A percentile compares a stretch with the other conserved stretches of the same genome.
Evolutionary conservation across 2,113 vertebrate genomes (phyloP).

Genomic region (Odobenus rosmarus): DNA sequence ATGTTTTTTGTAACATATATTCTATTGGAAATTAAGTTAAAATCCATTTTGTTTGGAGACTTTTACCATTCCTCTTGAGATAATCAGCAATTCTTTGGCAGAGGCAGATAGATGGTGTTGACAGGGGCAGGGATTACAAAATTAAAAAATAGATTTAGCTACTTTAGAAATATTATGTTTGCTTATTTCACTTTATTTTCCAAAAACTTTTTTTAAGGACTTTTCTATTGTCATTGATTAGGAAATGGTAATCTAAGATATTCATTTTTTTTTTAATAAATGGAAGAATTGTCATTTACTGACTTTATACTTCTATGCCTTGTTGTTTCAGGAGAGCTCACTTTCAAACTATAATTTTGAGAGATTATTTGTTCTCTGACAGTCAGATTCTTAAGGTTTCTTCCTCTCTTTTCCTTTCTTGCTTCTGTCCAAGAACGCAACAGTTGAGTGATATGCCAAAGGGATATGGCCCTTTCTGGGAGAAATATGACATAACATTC

Average conservation of each 20-base stretch:
- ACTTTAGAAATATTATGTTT: slow-evolving; percentile 16
- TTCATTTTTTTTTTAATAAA: not conserved
- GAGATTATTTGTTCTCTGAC: not conserved
- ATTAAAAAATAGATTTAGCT: not conserved
- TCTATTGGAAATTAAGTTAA: not conserved
- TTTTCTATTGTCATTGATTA: not conserved
- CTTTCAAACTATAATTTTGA: not conserved
- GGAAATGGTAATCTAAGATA: not conserved
- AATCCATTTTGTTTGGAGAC: not conserved
- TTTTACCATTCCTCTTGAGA: not conserved
- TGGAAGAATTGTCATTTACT: not conserved
- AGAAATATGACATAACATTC: not conserved
- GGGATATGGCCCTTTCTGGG: not conserved
- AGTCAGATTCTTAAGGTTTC: not conserved
- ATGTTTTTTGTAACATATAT: not conserved
- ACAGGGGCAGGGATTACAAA: not conserved
- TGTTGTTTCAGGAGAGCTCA: not conserved
- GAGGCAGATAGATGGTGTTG: not conserved
- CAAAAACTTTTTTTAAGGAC: not conserved
- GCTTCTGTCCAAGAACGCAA: not conserved
- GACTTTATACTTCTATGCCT: not conserved
- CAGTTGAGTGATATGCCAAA: not conserved
- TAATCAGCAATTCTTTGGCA: not conserved
- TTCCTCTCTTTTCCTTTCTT: not conserved
- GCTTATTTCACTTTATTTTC: slow-evolving; percentile 13